phyloP scores from a whole-genome alignment of 1,140 invertebrate species.

The Drosophila novamexicana region DNA sequence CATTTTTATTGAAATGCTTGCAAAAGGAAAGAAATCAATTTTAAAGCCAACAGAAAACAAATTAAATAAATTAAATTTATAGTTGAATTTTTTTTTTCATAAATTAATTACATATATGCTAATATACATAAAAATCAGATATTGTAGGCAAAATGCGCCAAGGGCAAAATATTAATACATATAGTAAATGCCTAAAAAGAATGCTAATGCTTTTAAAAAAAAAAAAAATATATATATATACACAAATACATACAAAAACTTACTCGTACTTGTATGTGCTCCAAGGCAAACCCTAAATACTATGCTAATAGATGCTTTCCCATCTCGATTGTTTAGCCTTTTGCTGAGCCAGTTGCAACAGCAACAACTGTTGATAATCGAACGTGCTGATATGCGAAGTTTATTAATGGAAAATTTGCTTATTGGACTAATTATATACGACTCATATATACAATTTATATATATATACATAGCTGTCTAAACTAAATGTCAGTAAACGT shows the following conservation, averaged over 20 bases:
- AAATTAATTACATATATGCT: constrained; percentile 10
- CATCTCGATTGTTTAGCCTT: constrained; percentile 42
- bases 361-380: constrained; percentile 64
- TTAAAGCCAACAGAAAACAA: constrained; percentile 28
- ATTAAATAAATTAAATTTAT: constrained; percentile 47
- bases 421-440: constrained; percentile 27
- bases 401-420: constrained; percentile 22
- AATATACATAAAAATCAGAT: constrained; percentile 9
- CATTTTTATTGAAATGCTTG: constrained; percentile 80
- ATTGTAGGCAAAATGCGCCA: constrained; percentile 21
- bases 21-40: constrained; percentile 34
- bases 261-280: constrained; percentile 16
- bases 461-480: background rate
- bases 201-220: constrained; percentile 40
- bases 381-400: constrained; percentile 58
- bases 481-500: background rate
- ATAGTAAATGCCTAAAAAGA: constrained; percentile 13
- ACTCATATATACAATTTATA: constrained; percentile 6
- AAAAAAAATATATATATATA: constrained; percentile 31
- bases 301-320: constrained; percentile 35
- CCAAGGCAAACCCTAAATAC: constrained; percentile 14
- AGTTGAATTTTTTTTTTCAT: constrained; percentile 42
- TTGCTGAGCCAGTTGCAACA: constrained; percentile 27
- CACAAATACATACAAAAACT: constrained; percentile 4
- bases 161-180: constrained; percentile 15